These are phyloP conservation scores for Empidonax traillii DNA, from an alignment of 2,113 vertebrate genomes.

Conservation along the genomic window DNA sequence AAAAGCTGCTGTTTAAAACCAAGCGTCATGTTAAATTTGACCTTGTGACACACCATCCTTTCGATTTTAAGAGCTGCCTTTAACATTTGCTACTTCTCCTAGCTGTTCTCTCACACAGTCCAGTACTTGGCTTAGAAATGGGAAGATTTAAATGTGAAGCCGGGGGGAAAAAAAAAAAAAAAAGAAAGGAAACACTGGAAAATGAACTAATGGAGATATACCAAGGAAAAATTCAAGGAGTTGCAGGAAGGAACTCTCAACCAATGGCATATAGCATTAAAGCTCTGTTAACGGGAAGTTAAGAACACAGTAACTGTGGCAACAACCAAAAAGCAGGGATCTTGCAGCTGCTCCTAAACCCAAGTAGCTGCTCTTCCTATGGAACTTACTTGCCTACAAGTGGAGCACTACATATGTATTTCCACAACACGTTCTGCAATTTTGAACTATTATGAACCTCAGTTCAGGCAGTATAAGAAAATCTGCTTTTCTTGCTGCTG, in stretches of 20 bases:
- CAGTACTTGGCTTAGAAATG: neutral
- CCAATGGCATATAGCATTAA: neutral
- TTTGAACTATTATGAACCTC: neutral
- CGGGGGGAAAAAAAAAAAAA: neutral
- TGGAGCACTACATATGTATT: neutral
- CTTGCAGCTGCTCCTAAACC: neutral
- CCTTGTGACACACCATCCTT: neutral
- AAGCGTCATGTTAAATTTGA: neutral
- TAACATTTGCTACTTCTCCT: neutral
- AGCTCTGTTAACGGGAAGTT: neutral
- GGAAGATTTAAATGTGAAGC: neutral
- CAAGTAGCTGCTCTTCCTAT: neutral
- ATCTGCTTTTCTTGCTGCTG: neutral
- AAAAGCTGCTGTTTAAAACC: neutral
- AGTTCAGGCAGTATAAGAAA: neutral
- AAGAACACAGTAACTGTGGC: neutral
- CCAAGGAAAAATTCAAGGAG: neutral
- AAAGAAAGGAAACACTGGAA: too few species aligned
- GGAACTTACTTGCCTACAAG: neutral
- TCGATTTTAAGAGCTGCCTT: accelerated
- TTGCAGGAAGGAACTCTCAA: neutral
- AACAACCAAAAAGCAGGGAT: neutral
- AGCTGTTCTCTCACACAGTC: neutral
- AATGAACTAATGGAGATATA: neutral
- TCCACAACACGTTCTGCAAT: neutral